Evolutionary conservation across 2,797 vertebrate genomes (phyloP).

Genomic region (Dendrocincla fuliginosa): DNA sequence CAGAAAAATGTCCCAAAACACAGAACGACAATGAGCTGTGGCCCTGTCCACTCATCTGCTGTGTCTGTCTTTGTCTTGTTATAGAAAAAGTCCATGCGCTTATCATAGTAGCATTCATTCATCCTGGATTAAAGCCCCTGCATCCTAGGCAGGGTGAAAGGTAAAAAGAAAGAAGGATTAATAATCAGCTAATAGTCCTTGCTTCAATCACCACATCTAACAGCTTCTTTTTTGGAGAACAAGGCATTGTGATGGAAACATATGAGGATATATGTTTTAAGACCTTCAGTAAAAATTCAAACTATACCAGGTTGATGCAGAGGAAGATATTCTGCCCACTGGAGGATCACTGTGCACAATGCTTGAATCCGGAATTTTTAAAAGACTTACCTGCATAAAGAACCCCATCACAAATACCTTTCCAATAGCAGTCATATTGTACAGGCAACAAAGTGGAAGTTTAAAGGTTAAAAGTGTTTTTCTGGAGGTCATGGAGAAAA

Average conservation of each 20-base stretch:
- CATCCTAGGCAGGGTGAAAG: constrained; percentile 66
- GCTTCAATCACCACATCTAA: not conserved
- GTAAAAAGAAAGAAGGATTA: not conserved
- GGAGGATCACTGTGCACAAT: not conserved
- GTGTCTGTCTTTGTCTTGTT: constrained; percentile 79
- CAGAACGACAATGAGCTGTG: constrained; percentile 83
- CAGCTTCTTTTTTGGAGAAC: not conserved
- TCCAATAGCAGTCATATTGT: not conserved
- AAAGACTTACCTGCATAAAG: not conserved
- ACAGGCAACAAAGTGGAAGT: not conserved
- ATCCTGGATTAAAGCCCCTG: constrained; percentile 78
- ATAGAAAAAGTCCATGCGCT: constrained; percentile 93
- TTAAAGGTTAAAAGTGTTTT: constrained; percentile 13
- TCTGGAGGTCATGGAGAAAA: not conserved
- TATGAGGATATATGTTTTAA: rapidly evolving
- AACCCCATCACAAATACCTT: not conserved
- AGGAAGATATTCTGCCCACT: not conserved
- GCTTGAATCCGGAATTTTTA: not conserved
- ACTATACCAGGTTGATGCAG: not conserved
- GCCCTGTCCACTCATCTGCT: constrained; percentile 78
- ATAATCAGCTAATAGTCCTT: not conserved
- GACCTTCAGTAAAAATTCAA: not conserved
- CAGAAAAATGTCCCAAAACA: constrained; percentile 91
- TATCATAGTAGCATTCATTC: constrained; percentile 86
- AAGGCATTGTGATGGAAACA: no score